Conservation (phyloP, 2,113 vertebrate genomes). For the Tragelaphus scriptus region DNA sequence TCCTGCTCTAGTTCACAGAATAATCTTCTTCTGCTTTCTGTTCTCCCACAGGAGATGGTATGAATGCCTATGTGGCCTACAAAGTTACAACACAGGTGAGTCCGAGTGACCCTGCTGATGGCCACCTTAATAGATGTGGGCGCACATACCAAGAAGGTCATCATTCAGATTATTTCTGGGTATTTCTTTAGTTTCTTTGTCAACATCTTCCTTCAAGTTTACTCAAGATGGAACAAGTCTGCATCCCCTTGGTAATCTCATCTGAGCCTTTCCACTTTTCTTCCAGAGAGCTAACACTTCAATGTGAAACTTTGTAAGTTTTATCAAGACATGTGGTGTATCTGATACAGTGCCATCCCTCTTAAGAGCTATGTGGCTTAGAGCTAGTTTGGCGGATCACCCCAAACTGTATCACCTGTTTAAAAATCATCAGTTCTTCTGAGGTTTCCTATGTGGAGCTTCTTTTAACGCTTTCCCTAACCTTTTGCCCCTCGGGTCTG, state of each 20-base stretch:
- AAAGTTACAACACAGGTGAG: constrained; percentile 95
- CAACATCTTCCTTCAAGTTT: constrained; percentile 15
- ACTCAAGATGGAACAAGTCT: neutral
- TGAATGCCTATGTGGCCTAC: constrained; percentile 98
- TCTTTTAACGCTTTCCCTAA: neutral
- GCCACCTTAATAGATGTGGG: neutral
- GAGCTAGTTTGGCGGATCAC: neutral
- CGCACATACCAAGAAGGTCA: neutral
- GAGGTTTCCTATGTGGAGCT: neutral
- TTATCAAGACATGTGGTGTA: neutral
- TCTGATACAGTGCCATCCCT: neutral
- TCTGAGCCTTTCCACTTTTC: neutral
- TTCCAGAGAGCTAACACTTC: neutral
- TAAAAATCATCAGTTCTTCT: neutral
- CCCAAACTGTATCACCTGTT: neutral
- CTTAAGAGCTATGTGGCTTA: neutral
- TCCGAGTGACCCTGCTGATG: neutral
- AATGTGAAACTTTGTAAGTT: neutral
- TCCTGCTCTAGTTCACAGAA: too few species aligned
- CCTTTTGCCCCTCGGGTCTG: neutral
- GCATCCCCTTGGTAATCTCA: neutral
- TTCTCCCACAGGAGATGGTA: constrained; percentile 91
- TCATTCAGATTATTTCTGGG: constrained; percentile 10
- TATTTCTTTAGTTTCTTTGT: constrained; percentile 31
- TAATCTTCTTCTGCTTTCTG: too few species aligned